These are phyloP conservation scores for Venustaconcha ellipsiformis DNA, from an alignment of 1,140 invertebrate species.

Conservation along the genomic window DNA sequence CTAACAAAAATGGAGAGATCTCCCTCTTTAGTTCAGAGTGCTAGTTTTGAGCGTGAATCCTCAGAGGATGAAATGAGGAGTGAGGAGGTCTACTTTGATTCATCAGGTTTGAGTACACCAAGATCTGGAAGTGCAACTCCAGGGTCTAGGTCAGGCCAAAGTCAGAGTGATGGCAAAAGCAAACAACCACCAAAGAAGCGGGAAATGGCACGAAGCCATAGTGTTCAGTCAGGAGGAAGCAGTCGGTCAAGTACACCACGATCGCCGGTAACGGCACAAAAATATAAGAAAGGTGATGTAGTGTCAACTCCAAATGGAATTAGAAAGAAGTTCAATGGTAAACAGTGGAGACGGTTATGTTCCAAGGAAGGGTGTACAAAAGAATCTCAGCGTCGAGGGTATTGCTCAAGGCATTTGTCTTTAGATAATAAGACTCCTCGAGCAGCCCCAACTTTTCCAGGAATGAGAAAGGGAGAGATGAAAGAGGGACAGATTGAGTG, in stretches of 20 bases:
- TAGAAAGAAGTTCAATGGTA: conserved; percentile 99
- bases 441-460: conserved; percentile 50
- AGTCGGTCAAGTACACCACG: conserved; percentile 65
- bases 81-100: conserved; percentile 61
- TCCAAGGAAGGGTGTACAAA: conserved; percentile 97
- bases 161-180: conserved; percentile 41
- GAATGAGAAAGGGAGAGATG: conserved; percentile 60
- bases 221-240: conserved; percentile 66
- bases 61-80: conserved; percentile 64
- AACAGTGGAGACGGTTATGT: conserved; percentile 97
- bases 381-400: conserved; percentile 96
- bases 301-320: conserved; percentile 96
- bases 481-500: conserved; percentile 78
- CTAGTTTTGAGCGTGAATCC: conserved; percentile 55
- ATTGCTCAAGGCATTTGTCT: conserved; percentile 95
- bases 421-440: conserved; percentile 78
- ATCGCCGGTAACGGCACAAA: conserved; percentile 80
- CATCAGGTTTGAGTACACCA: conserved; percentile 61
- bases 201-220: conserved; percentile 60
- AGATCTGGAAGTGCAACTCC: conserved; percentile 71
- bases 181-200: conserved; percentile 60
- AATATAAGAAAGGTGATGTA: conserved; percentile 99
- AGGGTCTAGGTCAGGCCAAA: conserved; percentile 57
- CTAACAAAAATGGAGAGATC: conserved; percentile 25
- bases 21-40: conserved; percentile 42